Evolutionary conservation across 2,113 vertebrate species (phyloP), one percentile per base, ranked within the genome.

Genomic region (Chauna torquata): DNA sequence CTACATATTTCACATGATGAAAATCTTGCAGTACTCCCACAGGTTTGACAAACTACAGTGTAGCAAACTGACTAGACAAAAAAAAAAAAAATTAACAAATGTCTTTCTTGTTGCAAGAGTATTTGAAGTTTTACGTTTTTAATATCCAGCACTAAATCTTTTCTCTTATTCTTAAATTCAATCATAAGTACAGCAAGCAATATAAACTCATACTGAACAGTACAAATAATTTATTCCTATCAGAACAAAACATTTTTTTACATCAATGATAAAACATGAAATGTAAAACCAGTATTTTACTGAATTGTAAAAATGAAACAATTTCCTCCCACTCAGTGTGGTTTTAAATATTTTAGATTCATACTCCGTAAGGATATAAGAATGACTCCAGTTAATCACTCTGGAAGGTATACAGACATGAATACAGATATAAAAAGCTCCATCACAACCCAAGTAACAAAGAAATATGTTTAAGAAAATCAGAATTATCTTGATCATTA

Each of bases 341-440:
- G 69, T 65, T 87, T 92, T 34, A 94, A 89, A 58, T 91, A 95
- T 71, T 89, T 94, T 38, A 94, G 25, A 95, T 47, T 68, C 54
- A 59, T 42, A 62, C 14, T 74, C 81, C 57, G n/a, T 72, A 92
- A 92, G 58, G 52, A 86, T 32, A 52, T 82, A 89, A 89, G 70
- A 96, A 82, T 79, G 7, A 85, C 36, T 84, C 52, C 45, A 70
- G 15, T 66, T 92, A 86, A 82, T 40, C 64, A 71, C 38, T 86
- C 59, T 89, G 38, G 70, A 78, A 89, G 86, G 54, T 55, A 86
- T 16, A 49, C 16, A 78, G 57, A 61, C 80, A 94, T 72, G 82
- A 61, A 84, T 82, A 50, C 6, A 58, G 65, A 71, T 18, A 93
- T 32, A 75, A 94, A 96, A 91, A 86, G 61, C 59, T 82, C n/a